These are phyloP conservation scores for Anthonomus grandis DNA, from an alignment of 1,140 invertebrate species.

Conservation along the genomic window DNA sequence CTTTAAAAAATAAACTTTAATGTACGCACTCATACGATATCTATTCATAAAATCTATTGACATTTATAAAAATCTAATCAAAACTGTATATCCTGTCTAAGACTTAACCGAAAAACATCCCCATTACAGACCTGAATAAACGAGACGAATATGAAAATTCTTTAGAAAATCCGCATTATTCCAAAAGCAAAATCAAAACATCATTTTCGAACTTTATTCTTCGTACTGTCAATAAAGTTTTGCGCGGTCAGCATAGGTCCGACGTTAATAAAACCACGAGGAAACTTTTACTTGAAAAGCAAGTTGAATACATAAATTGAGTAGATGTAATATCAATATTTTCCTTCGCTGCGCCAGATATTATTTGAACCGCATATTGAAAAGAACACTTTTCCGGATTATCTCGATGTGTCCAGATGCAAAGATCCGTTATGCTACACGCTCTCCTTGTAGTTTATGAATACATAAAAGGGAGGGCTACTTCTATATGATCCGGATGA, in stretches of 20 bases:
- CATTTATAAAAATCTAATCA: too few species aligned
- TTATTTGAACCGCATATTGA: constrained; percentile 22
- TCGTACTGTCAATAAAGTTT: constrained; percentile 21
- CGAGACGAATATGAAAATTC: background rate
- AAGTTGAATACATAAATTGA: constrained; percentile 25
- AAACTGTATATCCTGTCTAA: too few species aligned
- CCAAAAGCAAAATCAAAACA: background rate
- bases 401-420: constrained; percentile 25
- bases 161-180: background rate
- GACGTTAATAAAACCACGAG: constrained; percentile 22
- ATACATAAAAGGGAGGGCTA: too few species aligned
- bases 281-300: constrained; percentile 17
- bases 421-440: constrained; percentile 3
- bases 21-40: too few species aligned
- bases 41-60: too few species aligned
- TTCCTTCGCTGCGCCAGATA: constrained; percentile 19
- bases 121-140: background rate
- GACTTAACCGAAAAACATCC: too few species aligned
- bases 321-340: constrained; percentile 28
- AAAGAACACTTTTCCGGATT: constrained; percentile 23
- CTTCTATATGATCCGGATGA: too few species aligned
- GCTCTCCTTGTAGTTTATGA: too few species aligned
- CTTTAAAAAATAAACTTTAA: too few species aligned
- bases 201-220: constrained; percentile 15
- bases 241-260: constrained; percentile 19